Evolutionary conservation across 2,113 vertebrate genomes (phyloP).

Genomic region (Numenius arquata): DNA sequence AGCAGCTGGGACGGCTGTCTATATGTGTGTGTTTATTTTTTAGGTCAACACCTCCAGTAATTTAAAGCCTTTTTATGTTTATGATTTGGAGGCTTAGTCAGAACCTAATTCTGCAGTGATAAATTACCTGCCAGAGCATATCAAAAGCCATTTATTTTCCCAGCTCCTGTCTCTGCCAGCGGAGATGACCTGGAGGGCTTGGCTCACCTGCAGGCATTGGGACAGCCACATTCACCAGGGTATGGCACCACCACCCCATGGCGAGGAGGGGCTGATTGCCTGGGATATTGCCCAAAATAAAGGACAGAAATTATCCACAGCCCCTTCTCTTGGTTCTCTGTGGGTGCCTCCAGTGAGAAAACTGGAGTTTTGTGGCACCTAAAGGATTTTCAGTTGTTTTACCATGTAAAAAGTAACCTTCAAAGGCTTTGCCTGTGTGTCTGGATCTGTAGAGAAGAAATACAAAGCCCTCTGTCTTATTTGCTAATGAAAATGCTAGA

Average conservation of each 20-base stretch:
- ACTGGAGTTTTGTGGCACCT: not conserved
- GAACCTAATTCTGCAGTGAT: not conserved
- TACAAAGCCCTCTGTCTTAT: not conserved
- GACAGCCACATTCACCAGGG: too few relatives aligned
- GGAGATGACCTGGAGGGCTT: too few relatives aligned
- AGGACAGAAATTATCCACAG: not conserved
- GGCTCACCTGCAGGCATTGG: not conserved
- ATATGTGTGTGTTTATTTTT: not conserved
- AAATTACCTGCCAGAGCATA: not conserved
- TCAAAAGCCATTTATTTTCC: not conserved
- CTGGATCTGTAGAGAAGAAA: rapidly evolving
- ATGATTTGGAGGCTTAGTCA: too few relatives aligned
- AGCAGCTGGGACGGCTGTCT: not conserved
- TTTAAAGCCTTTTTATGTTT: not conserved
- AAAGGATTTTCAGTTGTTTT: not conserved
- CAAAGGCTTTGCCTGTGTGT: not conserved
- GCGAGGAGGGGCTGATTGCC: not conserved
- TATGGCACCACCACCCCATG: not conserved
- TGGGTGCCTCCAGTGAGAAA: not conserved
- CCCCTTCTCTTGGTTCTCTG: not conserved
- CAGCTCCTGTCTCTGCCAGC: not conserved
- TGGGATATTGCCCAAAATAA: not conserved
- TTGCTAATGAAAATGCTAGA: not conserved
- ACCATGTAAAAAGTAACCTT: not conserved
- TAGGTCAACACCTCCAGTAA: not conserved